Evolutionary conservation across 2,113 vertebrate genomes (phyloP), one percentile per base, ranked within the genome.

Genomic region (Brachypteracias leptosomus): DNA sequence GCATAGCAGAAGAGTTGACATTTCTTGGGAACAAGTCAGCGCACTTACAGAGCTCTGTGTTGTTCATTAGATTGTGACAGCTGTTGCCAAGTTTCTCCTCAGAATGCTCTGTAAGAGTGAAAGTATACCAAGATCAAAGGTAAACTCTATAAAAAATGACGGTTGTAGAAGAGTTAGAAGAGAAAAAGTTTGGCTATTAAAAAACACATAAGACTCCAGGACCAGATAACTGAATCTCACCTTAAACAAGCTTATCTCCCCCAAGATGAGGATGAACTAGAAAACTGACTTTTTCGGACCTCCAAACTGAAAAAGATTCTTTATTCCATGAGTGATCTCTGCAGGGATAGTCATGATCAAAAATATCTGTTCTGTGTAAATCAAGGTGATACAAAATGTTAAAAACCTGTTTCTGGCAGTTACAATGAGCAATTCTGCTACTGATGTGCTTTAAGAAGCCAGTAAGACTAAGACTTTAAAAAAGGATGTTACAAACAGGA

Each of bases 41-140:
- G 62, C 51, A 85, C 57, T 93, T 88, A 67, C 59, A 87, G 91
- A 89, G 57, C 74, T 88, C 42, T 68, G 71, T 44, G 71, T 89
- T 96, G 59, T 94, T 97, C 93, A 92, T 95, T 83, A 91, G 47
- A 89, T 95, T 94, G 92, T 66, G 96, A 96, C 95, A 97, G 95
- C 90, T 95, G 95, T 95, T 95, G 93, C 74, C 88, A 89, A 57
- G 57, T 38, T 93, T 54, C 38, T 19, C 65, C 90, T 84, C 25
- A 38, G 57, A 85, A 75, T 24, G 22, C 31, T 44, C 29, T 8
- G 6, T 21, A 57, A 89, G 40, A 84, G 47, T 44, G 42, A 83
- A 91, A 75, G 52, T 40, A 36, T 11, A 74, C 26, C 0, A 6
- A 96, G 76, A 92, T 77, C 63, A 94, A 93, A 83, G 78, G 72